Evolutionary conservation across 2,113 vertebrate genomes (phyloP).

Genomic region (Tyrannus savana): DNA sequence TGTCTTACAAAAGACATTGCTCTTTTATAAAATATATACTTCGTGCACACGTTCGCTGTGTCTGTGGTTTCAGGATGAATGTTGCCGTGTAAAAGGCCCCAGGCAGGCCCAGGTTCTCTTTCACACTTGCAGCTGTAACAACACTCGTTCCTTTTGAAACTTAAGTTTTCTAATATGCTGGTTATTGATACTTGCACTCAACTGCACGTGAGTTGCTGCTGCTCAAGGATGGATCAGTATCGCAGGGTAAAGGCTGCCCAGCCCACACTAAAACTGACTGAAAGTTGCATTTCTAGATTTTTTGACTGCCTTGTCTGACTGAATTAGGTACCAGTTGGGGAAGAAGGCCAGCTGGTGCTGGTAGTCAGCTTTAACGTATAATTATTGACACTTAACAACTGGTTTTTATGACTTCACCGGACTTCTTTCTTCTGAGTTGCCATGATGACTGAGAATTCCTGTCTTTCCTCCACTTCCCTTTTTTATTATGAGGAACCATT

Average conservation of each 20-base stretch:
- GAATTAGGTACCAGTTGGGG: neutral
- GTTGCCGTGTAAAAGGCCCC: accelerated
- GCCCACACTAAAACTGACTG: neutral
- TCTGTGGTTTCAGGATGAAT: neutral
- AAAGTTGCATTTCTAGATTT: neutral
- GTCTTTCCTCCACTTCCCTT: neutral
- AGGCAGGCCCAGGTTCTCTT: neutral
- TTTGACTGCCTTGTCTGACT: neutral
- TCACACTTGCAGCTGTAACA: neutral
- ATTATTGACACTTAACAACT: neutral
- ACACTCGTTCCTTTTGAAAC: neutral
- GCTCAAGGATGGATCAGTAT: accelerated
- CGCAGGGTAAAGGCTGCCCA: neutral
- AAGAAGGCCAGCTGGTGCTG: neutral
- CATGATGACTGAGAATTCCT: neutral
- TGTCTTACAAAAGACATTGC: neutral
- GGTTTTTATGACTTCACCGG: neutral
- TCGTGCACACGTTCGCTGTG: neutral
- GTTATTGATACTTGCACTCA: neutral
- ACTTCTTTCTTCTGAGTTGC: neutral
- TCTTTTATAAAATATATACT: neutral
- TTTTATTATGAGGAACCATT: neutral
- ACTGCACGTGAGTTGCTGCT: neutral
- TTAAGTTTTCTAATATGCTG: neutral
- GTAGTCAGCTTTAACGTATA: neutral